A percentile compares a stretch with the other conserved stretches of the same genome.
Conservation (phyloP, 2,113 vertebrate genomes). For the Platichthys stellatus region DNA sequence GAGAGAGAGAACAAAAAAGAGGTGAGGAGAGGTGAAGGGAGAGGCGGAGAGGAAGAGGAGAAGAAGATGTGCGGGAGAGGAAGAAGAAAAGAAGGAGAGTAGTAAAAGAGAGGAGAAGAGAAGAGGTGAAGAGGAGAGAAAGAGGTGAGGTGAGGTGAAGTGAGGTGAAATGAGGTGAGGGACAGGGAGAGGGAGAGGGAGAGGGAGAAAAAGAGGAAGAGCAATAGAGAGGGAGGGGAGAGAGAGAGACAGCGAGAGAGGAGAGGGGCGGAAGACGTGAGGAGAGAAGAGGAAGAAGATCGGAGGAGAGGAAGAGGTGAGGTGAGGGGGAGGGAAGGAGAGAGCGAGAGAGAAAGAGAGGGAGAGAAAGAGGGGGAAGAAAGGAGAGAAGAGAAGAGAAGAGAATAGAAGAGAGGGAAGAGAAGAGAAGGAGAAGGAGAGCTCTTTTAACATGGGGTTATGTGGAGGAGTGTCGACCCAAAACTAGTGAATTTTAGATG, state of each 20-base stretch:
- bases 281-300: background rate
- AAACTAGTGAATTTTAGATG: slow-evolving; percentile 32
- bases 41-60: background rate
- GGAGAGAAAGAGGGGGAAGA: too few species aligned
- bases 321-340: background rate
- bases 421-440: background rate
- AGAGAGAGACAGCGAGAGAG: background rate
- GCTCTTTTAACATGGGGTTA: slow-evolving; percentile 3
- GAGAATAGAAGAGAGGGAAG: too few species aligned
- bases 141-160: background rate
- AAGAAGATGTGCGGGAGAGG: background rate
- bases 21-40: background rate
- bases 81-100: too few species aligned
- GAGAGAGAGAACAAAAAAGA: background rate
- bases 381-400: background rate
- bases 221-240: background rate
- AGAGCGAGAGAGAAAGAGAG: background rate
- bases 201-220: too few species aligned
- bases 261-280: background rate
- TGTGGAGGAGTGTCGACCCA: slow-evolving; percentile 20
- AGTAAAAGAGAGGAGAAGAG: background rate
- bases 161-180: too few species aligned
- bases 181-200: too few species aligned
- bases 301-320: background rate
- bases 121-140: background rate